Percentiles rank a stretch among this genome's conserved stretches.
These are phyloP conservation scores for Scomber colias DNA, from an alignment of 2,113 vertebrate species.

Conservation along the genomic window DNA sequence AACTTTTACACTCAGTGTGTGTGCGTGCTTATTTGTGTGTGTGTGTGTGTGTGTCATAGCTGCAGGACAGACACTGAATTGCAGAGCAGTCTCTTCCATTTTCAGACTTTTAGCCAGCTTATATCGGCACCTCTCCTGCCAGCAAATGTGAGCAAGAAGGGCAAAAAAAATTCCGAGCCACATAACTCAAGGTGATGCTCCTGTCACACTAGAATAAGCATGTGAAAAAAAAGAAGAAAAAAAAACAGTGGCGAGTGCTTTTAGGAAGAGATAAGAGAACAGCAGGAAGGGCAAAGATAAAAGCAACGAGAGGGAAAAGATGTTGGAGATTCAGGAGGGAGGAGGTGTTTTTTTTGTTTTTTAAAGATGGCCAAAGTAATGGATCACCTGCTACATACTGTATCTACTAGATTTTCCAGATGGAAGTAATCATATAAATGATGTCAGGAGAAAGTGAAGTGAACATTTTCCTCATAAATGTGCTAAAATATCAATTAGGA, in stretches of 20 bases:
- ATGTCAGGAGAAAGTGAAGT: slow-evolving; percentile 5
- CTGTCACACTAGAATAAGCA: slow-evolving; percentile 27
- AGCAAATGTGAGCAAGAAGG: slow-evolving; percentile 5
- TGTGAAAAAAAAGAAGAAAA: background rate
- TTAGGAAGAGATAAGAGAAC: slow-evolving; percentile 26
- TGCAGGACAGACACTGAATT: slow-evolving; percentile 36
- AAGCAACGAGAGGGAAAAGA: background rate
- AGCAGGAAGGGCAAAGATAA: slow-evolving; percentile 1
- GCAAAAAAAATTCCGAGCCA: background rate
- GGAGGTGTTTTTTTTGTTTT: background rate
- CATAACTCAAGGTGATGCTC: background rate
- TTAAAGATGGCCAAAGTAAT: background rate
- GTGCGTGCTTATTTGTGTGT: slow-evolving; percentile 1
- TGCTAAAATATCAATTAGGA: background rate
- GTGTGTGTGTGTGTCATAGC: slow-evolving; percentile 24
- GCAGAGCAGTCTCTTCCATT: slow-evolving; percentile 12
- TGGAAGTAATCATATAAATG: slow-evolving; percentile 8
- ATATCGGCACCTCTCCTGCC: slow-evolving; percentile 21
- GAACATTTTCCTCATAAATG: background rate
- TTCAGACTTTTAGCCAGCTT: slow-evolving; percentile 19
- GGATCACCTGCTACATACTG: background rate
- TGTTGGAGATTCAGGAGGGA: background rate
- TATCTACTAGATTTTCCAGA: background rate
- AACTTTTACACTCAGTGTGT: slow-evolving; percentile 45
- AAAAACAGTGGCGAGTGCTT: background rate